Evolutionary conservation across 2,888 invertebrate species (phyloP).

Genomic region (Crematogaster levior): DNA sequence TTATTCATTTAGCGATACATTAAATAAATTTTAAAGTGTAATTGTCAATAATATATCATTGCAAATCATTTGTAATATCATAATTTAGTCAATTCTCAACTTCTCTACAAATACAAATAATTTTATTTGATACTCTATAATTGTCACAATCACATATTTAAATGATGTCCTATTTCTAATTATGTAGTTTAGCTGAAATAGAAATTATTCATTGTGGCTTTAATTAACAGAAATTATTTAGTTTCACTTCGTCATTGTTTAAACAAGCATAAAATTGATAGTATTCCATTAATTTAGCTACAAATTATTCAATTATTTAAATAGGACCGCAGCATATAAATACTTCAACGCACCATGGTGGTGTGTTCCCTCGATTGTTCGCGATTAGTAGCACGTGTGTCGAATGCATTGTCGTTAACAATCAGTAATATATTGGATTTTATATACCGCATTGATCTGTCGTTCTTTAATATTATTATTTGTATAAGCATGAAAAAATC

Average conservation of each 20-base stretch:
- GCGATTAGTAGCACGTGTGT: constrained; percentile 9
- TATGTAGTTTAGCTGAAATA: constrained; percentile 1
- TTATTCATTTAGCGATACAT: neutral
- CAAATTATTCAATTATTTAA: constrained; percentile 43
- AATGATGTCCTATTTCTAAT: neutral
- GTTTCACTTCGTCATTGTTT: constrained; percentile 27
- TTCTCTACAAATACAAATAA: neutral
- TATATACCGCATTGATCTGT: neutral
- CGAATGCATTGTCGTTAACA: neutral
- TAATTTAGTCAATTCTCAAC: neutral
- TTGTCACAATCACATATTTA: neutral
- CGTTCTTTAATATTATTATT: constrained; percentile 45
- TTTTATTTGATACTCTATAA: neutral
- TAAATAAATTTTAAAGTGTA: neutral
- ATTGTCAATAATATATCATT: neutral
- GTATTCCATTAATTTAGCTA: constrained; percentile 45
- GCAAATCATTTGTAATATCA: neutral
- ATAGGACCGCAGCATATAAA: constrained; percentile 4
- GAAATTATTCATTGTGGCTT: constrained; percentile 35
- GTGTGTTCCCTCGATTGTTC: constrained; percentile 9
- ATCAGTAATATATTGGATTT: neutral
- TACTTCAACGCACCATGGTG: constrained; percentile 6
- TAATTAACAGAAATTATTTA: constrained; percentile 42
- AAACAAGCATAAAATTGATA: constrained; percentile 42
- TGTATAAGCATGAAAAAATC: neutral